Evolutionary conservation across 1,140 invertebrate genomes (phyloP).

Genomic region (Charaxes varanes): DNA sequence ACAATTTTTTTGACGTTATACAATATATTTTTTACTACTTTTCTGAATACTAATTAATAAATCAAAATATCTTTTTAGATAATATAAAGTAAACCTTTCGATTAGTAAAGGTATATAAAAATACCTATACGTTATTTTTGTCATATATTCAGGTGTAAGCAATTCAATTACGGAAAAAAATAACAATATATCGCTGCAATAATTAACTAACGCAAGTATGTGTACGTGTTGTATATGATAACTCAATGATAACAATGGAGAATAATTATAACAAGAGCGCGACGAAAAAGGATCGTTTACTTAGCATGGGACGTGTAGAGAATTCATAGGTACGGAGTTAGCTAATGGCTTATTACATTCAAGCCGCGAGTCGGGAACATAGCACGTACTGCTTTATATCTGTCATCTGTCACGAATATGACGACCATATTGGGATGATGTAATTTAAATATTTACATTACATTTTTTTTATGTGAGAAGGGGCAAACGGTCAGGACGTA

Average conservation of each 20-base stretch:
- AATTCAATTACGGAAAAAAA: not conserved
- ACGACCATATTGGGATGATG: not conserved
- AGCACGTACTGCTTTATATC: slow-evolving; percentile 38
- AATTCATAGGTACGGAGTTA: slow-evolving; percentile 23
- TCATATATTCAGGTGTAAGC: too few species aligned
- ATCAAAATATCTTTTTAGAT: too few species aligned
- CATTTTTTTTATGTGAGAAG: too few species aligned
- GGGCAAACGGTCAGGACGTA: too few species aligned
- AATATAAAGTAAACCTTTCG: too few species aligned
- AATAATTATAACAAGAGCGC: slow-evolving; percentile 27
- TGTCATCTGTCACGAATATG: slow-evolving; percentile 11
- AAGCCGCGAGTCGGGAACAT: slow-evolving; percentile 41
- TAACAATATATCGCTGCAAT: not conserved
- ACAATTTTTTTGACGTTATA: too few species aligned
- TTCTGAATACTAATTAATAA: too few species aligned
- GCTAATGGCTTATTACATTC: slow-evolving; percentile 31
- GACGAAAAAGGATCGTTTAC: slow-evolving; percentile 35
- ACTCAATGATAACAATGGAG: slow-evolving; percentile 12
- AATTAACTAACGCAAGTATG: not conserved
- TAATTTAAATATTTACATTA: too few species aligned
- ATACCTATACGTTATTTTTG: too few species aligned
- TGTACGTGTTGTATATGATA: slow-evolving; percentile 4
- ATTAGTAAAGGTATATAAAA: too few species aligned
- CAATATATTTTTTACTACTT: too few species aligned
- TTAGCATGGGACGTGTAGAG: slow-evolving; percentile 37